A percentile compares a stretch with the other conserved stretches of the same genome.
These are phyloP conservation scores for Coenobita brevimanus DNA, from an alignment of 1,140 invertebrate genomes.

Conservation along the genomic window DNA sequence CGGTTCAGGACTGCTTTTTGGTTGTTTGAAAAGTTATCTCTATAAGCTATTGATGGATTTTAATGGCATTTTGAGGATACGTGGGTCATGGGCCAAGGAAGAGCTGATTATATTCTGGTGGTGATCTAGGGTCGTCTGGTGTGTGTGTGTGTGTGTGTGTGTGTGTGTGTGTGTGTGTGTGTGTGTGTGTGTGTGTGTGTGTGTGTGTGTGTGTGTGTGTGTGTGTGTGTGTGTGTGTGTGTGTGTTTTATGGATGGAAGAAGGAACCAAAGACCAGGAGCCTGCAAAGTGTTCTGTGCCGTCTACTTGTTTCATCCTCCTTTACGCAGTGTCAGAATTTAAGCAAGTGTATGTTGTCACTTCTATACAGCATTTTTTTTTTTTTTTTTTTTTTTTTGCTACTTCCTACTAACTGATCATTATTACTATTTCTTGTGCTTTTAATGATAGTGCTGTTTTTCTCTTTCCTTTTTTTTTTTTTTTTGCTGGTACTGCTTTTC, in stretches of 20 bases:
- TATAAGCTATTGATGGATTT: no score
- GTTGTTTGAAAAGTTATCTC: no score
- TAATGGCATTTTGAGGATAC: no score
- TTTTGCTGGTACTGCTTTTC: background rate
- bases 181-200: background rate
- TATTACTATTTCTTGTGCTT: background rate
- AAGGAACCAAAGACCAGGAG: no score
- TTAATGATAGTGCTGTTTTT: background rate
- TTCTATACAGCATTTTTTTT: background rate
- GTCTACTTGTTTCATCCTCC: no score
- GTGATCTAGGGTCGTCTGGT: background rate
- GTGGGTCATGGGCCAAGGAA: no score
- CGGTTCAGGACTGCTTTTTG: no score
- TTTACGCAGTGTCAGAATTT: background rate
- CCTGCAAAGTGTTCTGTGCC: background rate
- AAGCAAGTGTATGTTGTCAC: background rate
- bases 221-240: conserved; percentile 27
- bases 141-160: background rate
- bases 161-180: background rate
- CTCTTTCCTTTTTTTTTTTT: background rate
- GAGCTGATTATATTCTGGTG: no score
- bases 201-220: conserved; percentile 12
- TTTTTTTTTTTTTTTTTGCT: background rate
- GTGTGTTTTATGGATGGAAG: no score
- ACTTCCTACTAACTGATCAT: background rate